A percentile compares a stretch with the other conserved stretches of the same genome.
phyloP scores from a whole-genome alignment of 1,140 invertebrate genomes.

The Cyclargus thomasi region DNA sequence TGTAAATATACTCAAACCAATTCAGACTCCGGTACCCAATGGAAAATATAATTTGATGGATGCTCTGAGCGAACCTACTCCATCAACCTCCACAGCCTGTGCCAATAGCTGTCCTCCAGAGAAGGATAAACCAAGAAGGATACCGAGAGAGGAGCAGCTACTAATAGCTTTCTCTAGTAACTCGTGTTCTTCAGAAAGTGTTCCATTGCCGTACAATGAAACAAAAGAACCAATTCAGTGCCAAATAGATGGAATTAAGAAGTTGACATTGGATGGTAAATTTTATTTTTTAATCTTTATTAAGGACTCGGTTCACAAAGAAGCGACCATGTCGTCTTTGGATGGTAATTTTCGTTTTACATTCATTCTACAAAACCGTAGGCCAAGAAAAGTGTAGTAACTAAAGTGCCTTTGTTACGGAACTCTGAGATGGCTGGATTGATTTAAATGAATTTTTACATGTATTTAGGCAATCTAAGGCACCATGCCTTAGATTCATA shows the following conservation, averaged over 20 bases:
- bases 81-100: conserved; percentile 46
- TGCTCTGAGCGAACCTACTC: conserved; percentile 46
- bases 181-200: conserved; percentile 45
- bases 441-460: too few species aligned
- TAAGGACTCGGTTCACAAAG: too few species aligned
- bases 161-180: conserved; percentile 51
- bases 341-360: too few species aligned
- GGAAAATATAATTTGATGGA: conserved; percentile 43
- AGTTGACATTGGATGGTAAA: conserved; percentile 35
- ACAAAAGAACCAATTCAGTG: conserved; percentile 33
- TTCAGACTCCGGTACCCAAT: neutral
- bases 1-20: neutral
- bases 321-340: too few species aligned
- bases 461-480: too few species aligned
- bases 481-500: too few species aligned
- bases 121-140: conserved; percentile 30
- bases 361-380: too few species aligned
- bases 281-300: neutral
- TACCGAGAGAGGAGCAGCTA: conserved; percentile 36
- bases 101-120: conserved; percentile 33
- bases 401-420: too few species aligned
- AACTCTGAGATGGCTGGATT: too few species aligned
- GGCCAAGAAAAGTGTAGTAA: too few species aligned
- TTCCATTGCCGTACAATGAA: conserved; percentile 29
- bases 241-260: conserved; percentile 28